Base-by-base conservation (phyloP, 1,140 invertebrate species). In the Agraylea sexmaculata region DNA sequence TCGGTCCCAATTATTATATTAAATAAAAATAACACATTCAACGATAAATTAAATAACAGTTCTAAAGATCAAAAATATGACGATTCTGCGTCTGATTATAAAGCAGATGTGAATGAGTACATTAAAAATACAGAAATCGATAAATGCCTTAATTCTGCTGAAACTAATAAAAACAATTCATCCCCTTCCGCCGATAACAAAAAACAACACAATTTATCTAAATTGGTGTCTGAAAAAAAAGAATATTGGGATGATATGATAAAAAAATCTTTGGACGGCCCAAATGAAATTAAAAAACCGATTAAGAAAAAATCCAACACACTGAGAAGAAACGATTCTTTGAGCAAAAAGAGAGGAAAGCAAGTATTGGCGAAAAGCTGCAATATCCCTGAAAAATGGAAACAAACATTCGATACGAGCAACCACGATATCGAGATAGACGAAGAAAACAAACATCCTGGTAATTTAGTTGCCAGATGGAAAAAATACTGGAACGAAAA, bases 211-310 rank as follows among this genome's bases (percentile, higher is more conserved):
- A 21, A 19, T 13, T n/a, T 43, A 7, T 55, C 51, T 12, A 66
- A 66, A 37, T 60, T 66, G 37, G 62, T 68, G 4, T 52, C 60
- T 31, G 65, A 68, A 51, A 66, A 58, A 45, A 68, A 66, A 51
- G 62, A 60, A 47, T 68, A 64, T 46, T 68, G 65, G 65, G 65
- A 68, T 48, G 59, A 66, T 39, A 66, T 53, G 51, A 68, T 68
- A 34, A 54, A 57, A 30, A 52, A 58, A 47, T 58, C 62, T 35
- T 58, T 62, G 56, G 60, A 60, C 12, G 37, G 16, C 6, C 43
- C 43, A 37, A 43, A 56, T 43, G 51, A 34, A 55, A 57, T 41
- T 44, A 47, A 27, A 45, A 52, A 34, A 50, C 58, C 58, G 49
- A 43, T 57, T 55, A 46, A 57, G 53, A 43, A 55, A 58, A 43